Percentiles rank a stretch among this genome's conserved stretches.
These are phyloP conservation scores for Holacanthus passer DNA, from an alignment of 2,113 vertebrate species.

Conservation along the genomic window DNA sequence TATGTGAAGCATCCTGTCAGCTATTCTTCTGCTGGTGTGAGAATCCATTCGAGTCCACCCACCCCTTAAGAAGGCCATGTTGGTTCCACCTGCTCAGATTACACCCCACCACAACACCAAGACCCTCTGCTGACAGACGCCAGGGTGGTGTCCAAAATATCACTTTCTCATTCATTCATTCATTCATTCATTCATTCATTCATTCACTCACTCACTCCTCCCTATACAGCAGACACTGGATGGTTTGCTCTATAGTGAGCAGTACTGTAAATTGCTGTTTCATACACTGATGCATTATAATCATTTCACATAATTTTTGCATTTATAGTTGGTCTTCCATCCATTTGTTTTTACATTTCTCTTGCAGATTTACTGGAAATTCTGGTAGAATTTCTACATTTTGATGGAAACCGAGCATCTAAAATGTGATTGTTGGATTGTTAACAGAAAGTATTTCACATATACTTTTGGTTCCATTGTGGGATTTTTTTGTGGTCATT, in stretches of 20 bases:
- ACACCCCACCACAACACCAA: constrained; percentile 7
- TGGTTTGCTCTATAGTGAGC: not conserved
- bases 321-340: too few species aligned
- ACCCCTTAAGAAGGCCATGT: not conserved
- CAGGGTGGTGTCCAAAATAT: not conserved
- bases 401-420: too few species aligned
- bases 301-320: not conserved
- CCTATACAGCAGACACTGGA: not conserved
- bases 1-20: constrained; percentile 26
- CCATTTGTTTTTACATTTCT: too few species aligned
- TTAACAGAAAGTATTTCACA: too few species aligned
- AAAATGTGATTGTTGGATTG: too few species aligned
- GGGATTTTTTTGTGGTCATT: too few species aligned
- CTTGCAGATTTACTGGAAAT: too few species aligned
- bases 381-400: too few species aligned
- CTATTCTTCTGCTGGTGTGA: constrained; percentile 51
- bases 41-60: constrained; percentile 21
- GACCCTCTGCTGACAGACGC: not conserved
- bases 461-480: too few species aligned
- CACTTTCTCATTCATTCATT: too few species aligned
- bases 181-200: not conserved
- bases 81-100: constrained; percentile 3
- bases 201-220: too few species aligned
- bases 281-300: not conserved
- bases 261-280: not conserved